Conservation (phyloP, 30 jellyfish, hydroid and myxozoan species). For the Chrysaora quinquecirrha region DNA sequence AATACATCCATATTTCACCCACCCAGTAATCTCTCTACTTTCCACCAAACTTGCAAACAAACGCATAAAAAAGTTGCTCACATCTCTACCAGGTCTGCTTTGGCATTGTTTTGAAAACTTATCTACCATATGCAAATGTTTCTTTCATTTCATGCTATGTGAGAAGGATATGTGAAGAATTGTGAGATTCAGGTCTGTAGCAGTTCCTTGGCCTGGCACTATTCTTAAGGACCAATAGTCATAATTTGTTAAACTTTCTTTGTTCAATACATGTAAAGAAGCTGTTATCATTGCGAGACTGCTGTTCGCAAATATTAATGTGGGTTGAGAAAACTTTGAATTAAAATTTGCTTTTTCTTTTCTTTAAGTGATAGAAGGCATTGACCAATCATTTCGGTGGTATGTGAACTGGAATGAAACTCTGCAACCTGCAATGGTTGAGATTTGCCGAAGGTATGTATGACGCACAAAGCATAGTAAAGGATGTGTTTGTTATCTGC, state of each 20-base stretch:
- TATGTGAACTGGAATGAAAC: background rate
- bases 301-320: background rate
- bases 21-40: background rate
- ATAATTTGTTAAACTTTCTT: background rate
- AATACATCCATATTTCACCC: background rate
- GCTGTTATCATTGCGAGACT: background rate
- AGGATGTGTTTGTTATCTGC: background rate
- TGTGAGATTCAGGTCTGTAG: slow-evolving; percentile 2
- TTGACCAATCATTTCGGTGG: background rate
- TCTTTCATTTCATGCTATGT: background rate
- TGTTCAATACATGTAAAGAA: background rate
- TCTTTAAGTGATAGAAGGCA: background rate
- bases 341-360: background rate
- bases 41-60: slow-evolving; percentile 10
- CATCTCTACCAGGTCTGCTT: background rate
- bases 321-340: background rate
- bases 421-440: background rate
- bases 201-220: background rate
- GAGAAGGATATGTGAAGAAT: background rate
- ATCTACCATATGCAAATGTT: slow-evolving; percentile 1
- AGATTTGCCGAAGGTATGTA: background rate
- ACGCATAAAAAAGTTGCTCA: background rate
- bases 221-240: background rate
- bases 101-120: background rate
- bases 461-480: background rate